Conservation (phyloP, 2,113 vertebrate species). For the Donacobius atricapilla region DNA sequence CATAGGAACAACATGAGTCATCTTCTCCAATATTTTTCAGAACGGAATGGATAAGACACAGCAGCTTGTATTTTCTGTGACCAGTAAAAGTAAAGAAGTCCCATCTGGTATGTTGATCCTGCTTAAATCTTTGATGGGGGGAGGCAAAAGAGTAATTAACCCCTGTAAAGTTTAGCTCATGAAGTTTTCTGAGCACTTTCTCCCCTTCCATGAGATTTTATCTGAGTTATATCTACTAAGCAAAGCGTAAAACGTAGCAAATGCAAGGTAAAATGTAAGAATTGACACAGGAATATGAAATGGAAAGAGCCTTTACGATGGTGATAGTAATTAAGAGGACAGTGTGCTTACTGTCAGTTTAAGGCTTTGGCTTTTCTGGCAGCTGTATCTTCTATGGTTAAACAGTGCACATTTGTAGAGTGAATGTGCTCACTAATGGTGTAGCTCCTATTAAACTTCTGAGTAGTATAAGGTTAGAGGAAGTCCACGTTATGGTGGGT, state of each 20-base stretch:
- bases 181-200: not conserved
- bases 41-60: not conserved
- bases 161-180: not conserved
- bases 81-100: not conserved
- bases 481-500: not conserved
- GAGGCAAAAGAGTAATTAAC: not conserved
- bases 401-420: not conserved
- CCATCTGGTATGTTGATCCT: not conserved
- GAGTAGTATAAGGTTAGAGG: not conserved
- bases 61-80: not conserved
- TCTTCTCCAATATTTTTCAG: not conserved
- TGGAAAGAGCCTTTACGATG: not conserved
- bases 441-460: not conserved
- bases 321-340: not conserved
- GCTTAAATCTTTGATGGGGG: not conserved
- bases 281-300: not conserved
- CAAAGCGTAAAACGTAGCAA: not conserved
- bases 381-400: not conserved
- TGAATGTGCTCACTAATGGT: not conserved
- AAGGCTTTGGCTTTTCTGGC: not conserved
- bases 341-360: not conserved
- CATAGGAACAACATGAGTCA: not conserved
- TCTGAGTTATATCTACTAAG: not conserved
- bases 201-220: not conserved
- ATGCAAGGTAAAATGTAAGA: not conserved